Conservation (phyloP, 2,888 invertebrate genomes). For the Athalia rosae region DNA sequence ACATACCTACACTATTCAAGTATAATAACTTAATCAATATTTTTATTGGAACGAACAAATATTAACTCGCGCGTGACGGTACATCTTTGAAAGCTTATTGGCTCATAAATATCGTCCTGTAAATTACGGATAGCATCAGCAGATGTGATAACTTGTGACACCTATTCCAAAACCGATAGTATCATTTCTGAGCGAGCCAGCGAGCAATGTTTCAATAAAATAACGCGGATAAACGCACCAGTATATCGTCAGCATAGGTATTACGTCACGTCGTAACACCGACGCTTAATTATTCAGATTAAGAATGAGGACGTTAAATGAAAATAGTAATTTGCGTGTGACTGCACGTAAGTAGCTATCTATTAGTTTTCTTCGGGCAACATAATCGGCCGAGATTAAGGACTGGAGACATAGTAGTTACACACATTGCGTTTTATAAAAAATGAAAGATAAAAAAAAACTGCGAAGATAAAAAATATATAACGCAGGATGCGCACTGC, state of each 20-base stretch:
- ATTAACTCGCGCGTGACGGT: no score
- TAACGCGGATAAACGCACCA: constrained; percentile 32
- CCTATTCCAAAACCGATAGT: constrained; percentile 16
- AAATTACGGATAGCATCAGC: not conserved
- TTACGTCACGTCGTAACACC: constrained; percentile 27
- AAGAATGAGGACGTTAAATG: constrained; percentile 2
- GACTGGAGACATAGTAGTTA: not conserved
- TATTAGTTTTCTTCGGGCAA: no score
- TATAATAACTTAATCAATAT: no score
- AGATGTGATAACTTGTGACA: not conserved
- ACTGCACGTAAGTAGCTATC: not conserved
- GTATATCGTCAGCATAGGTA: constrained; percentile 1
- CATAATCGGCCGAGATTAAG: not conserved
- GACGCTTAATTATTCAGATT: constrained; percentile 28
- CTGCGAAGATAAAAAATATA: not conserved
- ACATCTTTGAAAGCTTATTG: no score
- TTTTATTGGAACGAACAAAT: no score
- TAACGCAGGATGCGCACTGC: constrained; percentile 23
- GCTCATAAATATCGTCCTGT: no score
- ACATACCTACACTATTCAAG: no score
- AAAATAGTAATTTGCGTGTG: constrained; percentile 2
- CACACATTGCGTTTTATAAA: not conserved
- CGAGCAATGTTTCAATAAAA: constrained; percentile 12
- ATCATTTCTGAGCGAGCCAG: not conserved
- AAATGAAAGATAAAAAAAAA: not conserved